Evolutionary conservation across 2,888 invertebrate genomes (phyloP).

Genomic region (Sturmia bella): DNA sequence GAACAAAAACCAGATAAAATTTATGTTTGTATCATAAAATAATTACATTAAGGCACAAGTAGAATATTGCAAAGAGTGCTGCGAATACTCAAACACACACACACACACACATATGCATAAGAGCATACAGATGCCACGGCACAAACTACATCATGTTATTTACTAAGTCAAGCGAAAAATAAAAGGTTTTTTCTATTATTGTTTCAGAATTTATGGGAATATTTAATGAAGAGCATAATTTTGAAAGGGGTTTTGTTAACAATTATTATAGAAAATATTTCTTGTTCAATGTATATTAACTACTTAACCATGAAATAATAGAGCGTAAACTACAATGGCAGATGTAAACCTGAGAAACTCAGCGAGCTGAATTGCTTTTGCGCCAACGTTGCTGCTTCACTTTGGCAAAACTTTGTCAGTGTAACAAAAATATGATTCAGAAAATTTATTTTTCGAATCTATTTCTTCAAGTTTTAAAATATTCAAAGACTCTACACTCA

Average conservation of each 20-base stretch:
- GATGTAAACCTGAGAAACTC: neutral
- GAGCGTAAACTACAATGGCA: neutral
- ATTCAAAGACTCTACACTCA: no score
- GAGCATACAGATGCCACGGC: conserved; percentile 11
- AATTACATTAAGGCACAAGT: conserved; percentile 54
- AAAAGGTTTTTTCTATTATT: conserved; percentile 44
- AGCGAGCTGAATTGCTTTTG: conserved; percentile 8
- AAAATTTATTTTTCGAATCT: no score
- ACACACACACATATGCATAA: conserved; percentile 2
- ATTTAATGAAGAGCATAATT: conserved; percentile 68
- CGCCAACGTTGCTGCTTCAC: no score
- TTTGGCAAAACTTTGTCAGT: no score
- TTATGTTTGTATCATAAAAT: conserved; percentile 58
- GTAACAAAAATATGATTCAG: no score
- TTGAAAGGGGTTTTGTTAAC: conserved; percentile 49
- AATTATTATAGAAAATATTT: conserved; percentile 25
- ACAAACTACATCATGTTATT: conserved; percentile 52
- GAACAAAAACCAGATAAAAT: conserved; percentile 27
- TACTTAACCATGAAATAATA: conserved; percentile 56
- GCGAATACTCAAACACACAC: neutral
- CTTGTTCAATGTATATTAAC: conserved; percentile 11
- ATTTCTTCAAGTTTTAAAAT: no score
- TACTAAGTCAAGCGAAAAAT: conserved; percentile 67
- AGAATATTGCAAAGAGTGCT: conserved; percentile 39
- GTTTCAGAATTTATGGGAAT: conserved; percentile 60